Conservation (phyloP, 1,140 invertebrate genomes). For the Neelides sp. region DNA sequence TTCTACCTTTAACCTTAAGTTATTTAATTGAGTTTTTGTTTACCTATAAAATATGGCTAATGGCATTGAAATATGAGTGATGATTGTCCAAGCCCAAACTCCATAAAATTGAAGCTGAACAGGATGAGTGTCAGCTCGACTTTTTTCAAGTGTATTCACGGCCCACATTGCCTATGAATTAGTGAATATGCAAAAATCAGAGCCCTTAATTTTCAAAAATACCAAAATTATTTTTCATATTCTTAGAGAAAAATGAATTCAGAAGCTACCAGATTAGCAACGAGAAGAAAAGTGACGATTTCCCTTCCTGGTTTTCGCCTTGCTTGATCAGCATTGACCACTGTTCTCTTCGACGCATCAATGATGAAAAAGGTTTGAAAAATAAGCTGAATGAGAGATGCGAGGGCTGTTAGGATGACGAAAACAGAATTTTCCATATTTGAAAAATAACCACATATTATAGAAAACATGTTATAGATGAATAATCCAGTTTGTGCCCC, state of each 20-base stretch:
- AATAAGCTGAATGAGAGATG: constrained; percentile 68
- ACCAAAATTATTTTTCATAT: not conserved
- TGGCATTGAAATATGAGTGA: constrained; percentile 71
- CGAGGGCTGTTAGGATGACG: constrained; percentile 66
- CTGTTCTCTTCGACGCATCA: constrained; percentile 71
- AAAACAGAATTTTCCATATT: constrained; percentile 62
- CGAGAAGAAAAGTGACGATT: constrained; percentile 77
- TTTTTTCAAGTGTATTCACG: constrained; percentile 81
- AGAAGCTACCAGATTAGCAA: constrained; percentile 78
- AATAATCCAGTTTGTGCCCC: constrained; percentile 87
- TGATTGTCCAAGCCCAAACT: constrained; percentile 75
- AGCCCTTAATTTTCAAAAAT: not conserved
- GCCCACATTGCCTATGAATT: constrained; percentile 96
- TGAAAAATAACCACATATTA: constrained; percentile 77
- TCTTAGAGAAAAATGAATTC: not conserved
- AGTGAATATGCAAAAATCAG: no score
- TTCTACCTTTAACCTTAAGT: no score
- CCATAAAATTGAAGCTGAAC: constrained; percentile 87
- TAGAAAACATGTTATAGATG: constrained; percentile 83
- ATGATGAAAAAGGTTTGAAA: constrained; percentile 89
- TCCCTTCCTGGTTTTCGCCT: constrained; percentile 71
- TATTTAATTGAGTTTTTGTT: no score
- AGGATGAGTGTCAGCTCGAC: constrained; percentile 74
- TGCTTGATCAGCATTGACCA: constrained; percentile 64
- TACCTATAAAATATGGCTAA: constrained; percentile 73